Conservation (phyloP, 1,140 invertebrate genomes). For the Drosophila punjabiensis region DNA sequence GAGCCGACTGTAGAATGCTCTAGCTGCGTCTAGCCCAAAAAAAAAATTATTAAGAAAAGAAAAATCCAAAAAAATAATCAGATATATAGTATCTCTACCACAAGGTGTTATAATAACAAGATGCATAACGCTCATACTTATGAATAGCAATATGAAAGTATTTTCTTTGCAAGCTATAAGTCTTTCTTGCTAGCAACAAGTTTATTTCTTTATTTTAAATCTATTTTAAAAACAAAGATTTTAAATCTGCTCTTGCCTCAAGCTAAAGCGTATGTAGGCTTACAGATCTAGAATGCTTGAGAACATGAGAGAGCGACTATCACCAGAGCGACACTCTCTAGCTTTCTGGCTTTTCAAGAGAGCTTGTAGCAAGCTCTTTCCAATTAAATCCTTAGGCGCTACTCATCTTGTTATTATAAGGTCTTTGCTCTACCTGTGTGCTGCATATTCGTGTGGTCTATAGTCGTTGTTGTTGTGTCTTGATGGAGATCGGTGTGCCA, state of each 20-base stretch:
- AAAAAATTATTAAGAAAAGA: constrained; percentile 18
- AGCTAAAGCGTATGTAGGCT: neutral
- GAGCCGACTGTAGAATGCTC: constrained; percentile 52
- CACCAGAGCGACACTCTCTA: too few species aligned
- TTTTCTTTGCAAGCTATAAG: neutral
- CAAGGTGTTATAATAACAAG: neutral
- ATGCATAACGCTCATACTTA: neutral
- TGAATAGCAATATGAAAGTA: neutral
- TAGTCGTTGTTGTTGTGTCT: constrained; percentile 72
- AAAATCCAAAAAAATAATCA: neutral
- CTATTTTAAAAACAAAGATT: too few species aligned
- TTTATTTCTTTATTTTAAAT: neutral
- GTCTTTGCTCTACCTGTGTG: constrained; percentile 8
- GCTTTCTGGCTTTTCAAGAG: too few species aligned
- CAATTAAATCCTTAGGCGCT: too few species aligned
- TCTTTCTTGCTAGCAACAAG: neutral
- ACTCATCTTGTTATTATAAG: constrained; percentile 1
- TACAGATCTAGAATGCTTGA: neutral
- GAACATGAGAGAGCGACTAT: neutral
- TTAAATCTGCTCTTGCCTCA: too few species aligned
- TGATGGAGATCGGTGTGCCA: constrained; percentile 49
- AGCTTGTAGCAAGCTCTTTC: too few species aligned
- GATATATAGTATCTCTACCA: constrained; percentile 5
- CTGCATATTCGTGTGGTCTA: constrained; percentile 46
- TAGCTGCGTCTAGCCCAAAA: constrained; percentile 23